phyloP scores from a whole-genome alignment of 2,113 vertebrate genomes.

The Brachionichthys hirsutus region DNA sequence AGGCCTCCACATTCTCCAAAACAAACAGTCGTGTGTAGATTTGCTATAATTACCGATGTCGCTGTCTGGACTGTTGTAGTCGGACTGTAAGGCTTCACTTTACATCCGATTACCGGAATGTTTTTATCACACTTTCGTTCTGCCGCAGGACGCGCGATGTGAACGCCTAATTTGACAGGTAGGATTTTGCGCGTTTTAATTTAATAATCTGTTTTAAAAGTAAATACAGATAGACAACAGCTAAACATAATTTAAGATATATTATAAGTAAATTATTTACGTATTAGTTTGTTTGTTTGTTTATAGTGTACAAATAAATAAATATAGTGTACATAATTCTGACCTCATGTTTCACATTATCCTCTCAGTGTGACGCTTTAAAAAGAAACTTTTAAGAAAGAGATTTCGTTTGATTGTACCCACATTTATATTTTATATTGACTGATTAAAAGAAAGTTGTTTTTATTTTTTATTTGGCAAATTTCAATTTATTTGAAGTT shows the following conservation, averaged over 20 bases:
- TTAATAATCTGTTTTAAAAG: too few species aligned
- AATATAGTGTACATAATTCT: not conserved
- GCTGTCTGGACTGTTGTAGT: slow-evolving; percentile 39
- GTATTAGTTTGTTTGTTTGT: slow-evolving; percentile 8
- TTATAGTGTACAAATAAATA: slow-evolving; percentile 2
- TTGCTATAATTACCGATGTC: slow-evolving; percentile 61
- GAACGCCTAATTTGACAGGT: not conserved
- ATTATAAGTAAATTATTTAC: slow-evolving; percentile 8
- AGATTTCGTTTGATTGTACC: too few species aligned
- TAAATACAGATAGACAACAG: too few species aligned
- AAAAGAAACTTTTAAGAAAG: too few species aligned
- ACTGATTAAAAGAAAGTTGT: too few species aligned
- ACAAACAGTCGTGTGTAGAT: slow-evolving; percentile 74
- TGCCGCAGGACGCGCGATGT: not conserved
- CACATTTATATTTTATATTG: too few species aligned
- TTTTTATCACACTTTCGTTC: not conserved
- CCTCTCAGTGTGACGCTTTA: too few species aligned
- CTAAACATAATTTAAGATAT: not conserved
- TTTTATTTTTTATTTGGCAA: too few species aligned
- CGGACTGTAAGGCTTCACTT: not conserved
- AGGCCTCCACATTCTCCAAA: slow-evolving; percentile 74
- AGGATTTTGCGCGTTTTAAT: not conserved
- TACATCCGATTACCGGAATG: slow-evolving; percentile 3
- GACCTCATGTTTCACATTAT: too few species aligned
- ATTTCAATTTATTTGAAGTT: too few species aligned